These are phyloP conservation scores for Sebastes cheni DNA, from an alignment of 2,797 vertebrate genomes.

Conservation along the genomic window DNA sequence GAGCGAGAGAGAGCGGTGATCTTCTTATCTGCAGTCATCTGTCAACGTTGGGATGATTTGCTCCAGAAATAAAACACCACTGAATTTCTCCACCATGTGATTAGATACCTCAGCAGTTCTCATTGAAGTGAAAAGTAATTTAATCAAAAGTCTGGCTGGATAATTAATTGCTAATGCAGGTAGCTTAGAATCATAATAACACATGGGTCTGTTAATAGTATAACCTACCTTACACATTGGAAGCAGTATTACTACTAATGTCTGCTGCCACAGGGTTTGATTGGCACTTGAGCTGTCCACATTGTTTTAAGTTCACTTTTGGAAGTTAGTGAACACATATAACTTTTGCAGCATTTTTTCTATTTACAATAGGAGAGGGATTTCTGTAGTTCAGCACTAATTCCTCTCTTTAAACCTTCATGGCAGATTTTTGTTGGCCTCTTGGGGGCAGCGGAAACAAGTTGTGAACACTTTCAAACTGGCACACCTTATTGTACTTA, in stretches of 20 bases:
- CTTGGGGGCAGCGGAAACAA: background rate
- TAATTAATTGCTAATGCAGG: slow-evolving; percentile 24
- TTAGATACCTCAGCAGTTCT: slow-evolving; percentile 22
- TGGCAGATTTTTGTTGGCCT: background rate
- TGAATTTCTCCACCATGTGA: slow-evolving; percentile 18
- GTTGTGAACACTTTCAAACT: background rate
- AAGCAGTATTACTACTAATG: background rate
- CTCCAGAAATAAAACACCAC: slow-evolving; percentile 37
- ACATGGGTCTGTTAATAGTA: background rate
- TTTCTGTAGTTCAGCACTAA: background rate
- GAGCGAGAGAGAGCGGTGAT: slow-evolving; percentile 40
- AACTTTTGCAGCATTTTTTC: background rate
- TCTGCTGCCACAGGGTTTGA: background rate
- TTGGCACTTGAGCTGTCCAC: background rate
- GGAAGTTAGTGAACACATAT: no score
- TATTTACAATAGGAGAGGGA: background rate
- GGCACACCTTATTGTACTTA: no score
- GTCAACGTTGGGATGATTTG: slow-evolving; percentile 38
- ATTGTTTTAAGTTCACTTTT: background rate
- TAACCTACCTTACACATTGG: background rate
- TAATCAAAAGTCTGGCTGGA: slow-evolving; percentile 7
- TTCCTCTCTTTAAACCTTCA: background rate
- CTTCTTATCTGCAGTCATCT: slow-evolving; percentile 58
- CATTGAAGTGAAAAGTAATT: slow-evolving; percentile 1
- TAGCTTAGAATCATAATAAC: background rate